phyloP scores from a whole-genome alignment of 2,113 vertebrate species.

The Butorides virescens region DNA sequence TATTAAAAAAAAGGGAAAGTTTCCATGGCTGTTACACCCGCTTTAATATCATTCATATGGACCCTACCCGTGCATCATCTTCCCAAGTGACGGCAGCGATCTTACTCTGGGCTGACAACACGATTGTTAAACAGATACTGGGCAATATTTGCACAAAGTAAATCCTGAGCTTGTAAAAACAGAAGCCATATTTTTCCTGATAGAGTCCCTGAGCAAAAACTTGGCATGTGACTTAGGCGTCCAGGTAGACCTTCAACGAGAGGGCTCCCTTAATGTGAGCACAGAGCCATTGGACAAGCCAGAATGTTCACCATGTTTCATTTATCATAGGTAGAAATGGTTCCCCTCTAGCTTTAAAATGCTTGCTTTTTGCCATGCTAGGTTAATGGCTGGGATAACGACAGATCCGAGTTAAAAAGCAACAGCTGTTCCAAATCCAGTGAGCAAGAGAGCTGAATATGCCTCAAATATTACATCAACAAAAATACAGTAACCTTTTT shows the following conservation, averaged over 20 bases:
- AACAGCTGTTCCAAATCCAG: not conserved
- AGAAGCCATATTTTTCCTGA: not conserved
- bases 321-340: not conserved
- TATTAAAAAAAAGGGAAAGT: not conserved
- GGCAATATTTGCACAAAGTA: not conserved
- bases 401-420: not conserved
- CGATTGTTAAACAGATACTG: not conserved
- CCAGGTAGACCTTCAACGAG: not conserved
- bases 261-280: not conserved
- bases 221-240: not conserved
- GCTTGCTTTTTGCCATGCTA: fast-evolving
- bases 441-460: not conserved
- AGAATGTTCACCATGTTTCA: not conserved
- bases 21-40: not conserved
- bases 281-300: not conserved
- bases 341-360: not conserved
- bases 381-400: not conserved
- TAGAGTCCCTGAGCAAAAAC: not conserved
- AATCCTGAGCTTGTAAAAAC: not conserved
- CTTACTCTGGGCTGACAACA: not conserved
- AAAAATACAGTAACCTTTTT: not conserved
- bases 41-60: not conserved
- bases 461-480: not conserved
- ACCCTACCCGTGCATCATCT: not conserved
- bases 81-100: not conserved